Conservation (phyloP, 2,797 vertebrate species). For the Diplodus sargus region DNA sequence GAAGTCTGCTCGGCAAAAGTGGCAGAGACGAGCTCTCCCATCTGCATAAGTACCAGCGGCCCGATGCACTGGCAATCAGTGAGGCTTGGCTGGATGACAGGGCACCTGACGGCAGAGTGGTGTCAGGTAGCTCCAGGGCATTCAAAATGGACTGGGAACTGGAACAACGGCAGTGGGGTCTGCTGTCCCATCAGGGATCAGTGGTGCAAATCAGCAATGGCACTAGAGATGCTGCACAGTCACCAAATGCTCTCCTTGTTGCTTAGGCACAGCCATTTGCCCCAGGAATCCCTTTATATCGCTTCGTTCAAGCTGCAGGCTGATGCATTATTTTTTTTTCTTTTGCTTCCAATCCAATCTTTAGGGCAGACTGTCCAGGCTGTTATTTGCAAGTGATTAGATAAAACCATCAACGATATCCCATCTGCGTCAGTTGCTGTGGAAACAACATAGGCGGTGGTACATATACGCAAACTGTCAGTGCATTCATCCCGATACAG, state of each 20-base stretch:
- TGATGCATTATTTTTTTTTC: slow-evolving; percentile 27
- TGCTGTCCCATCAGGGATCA: slow-evolving; percentile 71
- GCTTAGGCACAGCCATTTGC: slow-evolving; percentile 36
- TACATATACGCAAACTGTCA: slow-evolving; percentile 46
- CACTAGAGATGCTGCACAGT: slow-evolving; percentile 62
- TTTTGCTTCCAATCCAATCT: slow-evolving; percentile 55
- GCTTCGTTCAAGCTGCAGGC: slow-evolving; percentile 45
- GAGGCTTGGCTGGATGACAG: slow-evolving; percentile 77
- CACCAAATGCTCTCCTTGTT: slow-evolving; percentile 49
- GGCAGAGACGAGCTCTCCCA: slow-evolving; percentile 55
- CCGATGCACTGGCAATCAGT: slow-evolving; percentile 64
- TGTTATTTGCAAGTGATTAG: slow-evolving; percentile 55
- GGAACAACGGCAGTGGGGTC: slow-evolving; percentile 45
- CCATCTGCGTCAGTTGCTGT: slow-evolving; percentile 58
- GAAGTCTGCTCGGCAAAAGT: slow-evolving; percentile 54
- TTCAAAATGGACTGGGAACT: slow-evolving; percentile 63
- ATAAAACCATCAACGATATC: slow-evolving; percentile 59
- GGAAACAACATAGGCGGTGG: slow-evolving; percentile 45
- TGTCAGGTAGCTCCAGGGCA: slow-evolving; percentile 72
- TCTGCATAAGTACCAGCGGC: slow-evolving; percentile 72
- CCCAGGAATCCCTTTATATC: slow-evolving; percentile 41
- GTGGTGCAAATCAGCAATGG: slow-evolving; percentile 72
- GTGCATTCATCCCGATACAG: slow-evolving; percentile 40
- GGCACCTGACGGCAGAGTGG: slow-evolving; percentile 74
- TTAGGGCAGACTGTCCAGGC: slow-evolving; percentile 38